These are phyloP conservation scores for Poecilia gillii DNA, from an alignment of 2,797 vertebrate genomes.

Conservation along the genomic window DNA sequence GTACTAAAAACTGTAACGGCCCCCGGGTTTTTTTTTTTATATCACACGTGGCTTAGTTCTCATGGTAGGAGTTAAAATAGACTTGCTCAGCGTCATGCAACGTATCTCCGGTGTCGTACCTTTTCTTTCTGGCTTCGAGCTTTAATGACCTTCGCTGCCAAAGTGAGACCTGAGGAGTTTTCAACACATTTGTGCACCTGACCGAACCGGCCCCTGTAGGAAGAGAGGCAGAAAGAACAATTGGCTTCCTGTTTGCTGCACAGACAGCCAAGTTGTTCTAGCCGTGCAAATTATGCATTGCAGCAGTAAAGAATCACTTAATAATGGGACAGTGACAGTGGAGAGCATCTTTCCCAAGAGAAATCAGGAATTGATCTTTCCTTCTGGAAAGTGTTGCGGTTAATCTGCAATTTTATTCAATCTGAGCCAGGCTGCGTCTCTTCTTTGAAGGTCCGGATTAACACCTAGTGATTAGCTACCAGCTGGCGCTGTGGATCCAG, in stretches of 20 bases:
- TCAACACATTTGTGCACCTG: conserved; percentile 98
- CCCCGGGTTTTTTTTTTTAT: conserved; percentile 50
- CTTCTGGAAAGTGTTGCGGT: conserved; percentile 38
- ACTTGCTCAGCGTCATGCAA: conserved; percentile 15
- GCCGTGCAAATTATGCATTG: conserved; percentile 9
- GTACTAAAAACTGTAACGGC: conserved; percentile 47
- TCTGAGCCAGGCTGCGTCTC: conserved; percentile 62
- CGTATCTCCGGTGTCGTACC: conserved; percentile 75
- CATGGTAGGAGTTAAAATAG: conserved; percentile 25
- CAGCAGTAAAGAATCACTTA: conserved; percentile 2
- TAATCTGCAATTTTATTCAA: conserved; percentile 75
- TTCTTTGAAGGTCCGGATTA: conserved; percentile 82
- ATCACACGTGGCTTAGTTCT: conserved; percentile 26
- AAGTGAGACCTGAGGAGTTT: conserved; percentile 93
- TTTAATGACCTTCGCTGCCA: conserved; percentile 98
- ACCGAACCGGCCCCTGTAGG: conserved; percentile 92
- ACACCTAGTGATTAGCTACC: conserved; percentile 82
- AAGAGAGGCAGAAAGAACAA: conserved; percentile 23
- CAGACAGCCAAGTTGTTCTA: background rate
- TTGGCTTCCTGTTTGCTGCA: background rate
- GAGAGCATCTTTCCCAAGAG: conserved; percentile 35
- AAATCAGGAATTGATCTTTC: conserved; percentile 51
- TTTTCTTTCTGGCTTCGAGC: conserved; percentile 89
- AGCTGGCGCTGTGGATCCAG: conserved; percentile 77
- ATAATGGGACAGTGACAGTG: background rate